Conservation (phyloP, 2,113 vertebrate species). For the Python bivittatus region DNA sequence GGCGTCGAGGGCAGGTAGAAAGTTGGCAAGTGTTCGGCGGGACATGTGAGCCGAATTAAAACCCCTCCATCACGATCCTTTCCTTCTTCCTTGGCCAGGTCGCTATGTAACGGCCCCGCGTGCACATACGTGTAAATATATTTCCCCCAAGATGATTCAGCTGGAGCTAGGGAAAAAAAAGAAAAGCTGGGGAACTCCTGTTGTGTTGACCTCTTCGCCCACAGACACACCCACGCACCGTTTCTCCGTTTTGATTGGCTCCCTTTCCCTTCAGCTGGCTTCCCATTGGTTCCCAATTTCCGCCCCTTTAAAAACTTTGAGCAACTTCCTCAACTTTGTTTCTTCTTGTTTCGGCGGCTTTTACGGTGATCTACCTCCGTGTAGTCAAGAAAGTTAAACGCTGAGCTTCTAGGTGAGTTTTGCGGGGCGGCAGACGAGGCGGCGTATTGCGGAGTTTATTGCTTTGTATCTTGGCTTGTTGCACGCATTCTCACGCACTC, state of each 20-base stretch:
- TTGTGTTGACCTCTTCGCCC: not conserved
- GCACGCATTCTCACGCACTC: not conserved
- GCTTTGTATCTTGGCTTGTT: not conserved
- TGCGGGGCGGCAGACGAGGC: not conserved
- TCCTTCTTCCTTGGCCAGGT: not conserved
- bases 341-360: not conserved
- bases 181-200: not conserved
- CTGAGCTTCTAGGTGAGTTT: not conserved
- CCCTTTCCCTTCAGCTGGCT: not conserved
- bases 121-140: not conserved
- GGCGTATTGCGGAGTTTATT: not conserved
- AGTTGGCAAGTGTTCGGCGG: not conserved
- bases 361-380: not conserved
- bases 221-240: not conserved
- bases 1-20: not conserved
- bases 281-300: slow-evolving; percentile 8
- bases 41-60: not conserved
- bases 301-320: not conserved
- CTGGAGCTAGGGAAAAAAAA: too few relatives aligned
- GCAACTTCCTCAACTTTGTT: not conserved
- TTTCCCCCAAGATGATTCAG: not conserved
- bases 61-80: not conserved
- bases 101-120: not conserved
- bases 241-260: slow-evolving; percentile 2
- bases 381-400: not conserved